Base-by-base conservation (phyloP, 2,797 vertebrate species). In the Channallabes apus region DNA sequence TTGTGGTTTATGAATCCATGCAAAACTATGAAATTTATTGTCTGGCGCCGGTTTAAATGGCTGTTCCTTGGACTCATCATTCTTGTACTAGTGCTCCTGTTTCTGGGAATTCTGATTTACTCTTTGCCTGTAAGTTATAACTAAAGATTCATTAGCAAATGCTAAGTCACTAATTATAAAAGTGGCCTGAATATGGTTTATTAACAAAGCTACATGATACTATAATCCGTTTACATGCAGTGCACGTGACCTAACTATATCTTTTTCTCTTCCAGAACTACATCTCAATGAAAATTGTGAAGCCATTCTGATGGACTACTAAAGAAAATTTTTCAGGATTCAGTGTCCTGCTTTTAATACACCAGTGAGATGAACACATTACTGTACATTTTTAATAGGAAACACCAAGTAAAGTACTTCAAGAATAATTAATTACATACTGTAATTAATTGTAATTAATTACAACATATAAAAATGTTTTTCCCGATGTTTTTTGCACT, bases 1-100 rank as follows among this genome's bases (percentile, higher is more conserved):
- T 94, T 97, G 82, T 97, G 96, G 96, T 97, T 97, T 91, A 97
- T 94, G 89, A 97, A 96, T 92, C 96, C 96, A 1, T 97, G 96
- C 91, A 97, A 97, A 93, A 96, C 96, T 82, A 94, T 97, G 95
- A 96, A 91, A 84, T 97, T 96, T 73, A 97, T 97, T n/a, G 93
- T 97, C 89, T 97, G 96, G 96, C 96, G 96, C 82, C 94, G 96
- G 81, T 97, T 94, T 84, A 97, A 96, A 89, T 97, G 96, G 95
- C 61, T 96, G 89, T 96, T 97, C 88, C 89, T 97, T 27, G 95
- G 94, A 77, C 80, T 96, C 20, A 80, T 96, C 85, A 15, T 96
- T 86, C 85, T 97, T 86, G 81, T 96, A 72, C 80, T 97, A 17
- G 76, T 97, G 32, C 62, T 95, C 68, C 88, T 97, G 67, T 97